phyloP scores from a whole-genome alignment of 2,797 vertebrate genomes.

The Sphenodon punctatus region DNA sequence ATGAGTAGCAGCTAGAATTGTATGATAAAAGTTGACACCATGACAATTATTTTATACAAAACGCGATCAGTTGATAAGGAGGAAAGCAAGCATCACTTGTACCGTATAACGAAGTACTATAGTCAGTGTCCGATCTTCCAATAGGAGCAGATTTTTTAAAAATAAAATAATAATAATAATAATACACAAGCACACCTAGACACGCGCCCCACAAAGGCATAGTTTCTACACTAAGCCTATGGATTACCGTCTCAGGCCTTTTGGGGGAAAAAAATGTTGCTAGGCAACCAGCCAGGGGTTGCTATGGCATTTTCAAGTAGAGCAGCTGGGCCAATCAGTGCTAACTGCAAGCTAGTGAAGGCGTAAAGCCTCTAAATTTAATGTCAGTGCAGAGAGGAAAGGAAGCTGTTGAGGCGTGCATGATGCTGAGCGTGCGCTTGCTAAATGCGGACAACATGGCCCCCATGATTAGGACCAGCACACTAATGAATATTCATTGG shows the following conservation, averaged over 20 bases:
- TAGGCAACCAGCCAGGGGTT: slow-evolving; percentile 96
- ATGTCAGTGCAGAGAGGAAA: slow-evolving; percentile 85
- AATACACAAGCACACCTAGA: slow-evolving; percentile 5
- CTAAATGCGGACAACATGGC: slow-evolving; percentile 71
- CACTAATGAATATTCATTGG: slow-evolving; percentile 82
- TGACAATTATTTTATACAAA: not conserved
- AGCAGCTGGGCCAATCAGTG: slow-evolving; percentile 95
- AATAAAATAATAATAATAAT: no score
- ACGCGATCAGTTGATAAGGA: not conserved
- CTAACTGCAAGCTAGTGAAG: slow-evolving; percentile 86
- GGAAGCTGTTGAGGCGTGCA: slow-evolving; percentile 82
- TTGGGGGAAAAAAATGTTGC: slow-evolving; percentile 82
- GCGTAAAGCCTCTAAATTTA: slow-evolving; percentile 85
- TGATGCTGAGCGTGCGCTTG: slow-evolving; percentile 72
- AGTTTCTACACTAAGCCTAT: slow-evolving; percentile 77
- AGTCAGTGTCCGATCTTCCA: not conserved
- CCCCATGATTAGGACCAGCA: slow-evolving; percentile 75
- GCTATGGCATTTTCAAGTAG: slow-evolving; percentile 95
- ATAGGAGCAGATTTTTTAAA: not conserved
- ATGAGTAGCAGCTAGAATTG: not conserved
- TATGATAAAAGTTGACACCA: not conserved
- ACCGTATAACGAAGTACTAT: not conserved
- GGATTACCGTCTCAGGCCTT: slow-evolving; percentile 89
- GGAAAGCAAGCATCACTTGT: not conserved
- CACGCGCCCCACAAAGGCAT: slow-evolving; percentile 46